Evolutionary conservation across 2,113 vertebrate genomes (phyloP).

Genomic region (Raja brachyura): DNA sequence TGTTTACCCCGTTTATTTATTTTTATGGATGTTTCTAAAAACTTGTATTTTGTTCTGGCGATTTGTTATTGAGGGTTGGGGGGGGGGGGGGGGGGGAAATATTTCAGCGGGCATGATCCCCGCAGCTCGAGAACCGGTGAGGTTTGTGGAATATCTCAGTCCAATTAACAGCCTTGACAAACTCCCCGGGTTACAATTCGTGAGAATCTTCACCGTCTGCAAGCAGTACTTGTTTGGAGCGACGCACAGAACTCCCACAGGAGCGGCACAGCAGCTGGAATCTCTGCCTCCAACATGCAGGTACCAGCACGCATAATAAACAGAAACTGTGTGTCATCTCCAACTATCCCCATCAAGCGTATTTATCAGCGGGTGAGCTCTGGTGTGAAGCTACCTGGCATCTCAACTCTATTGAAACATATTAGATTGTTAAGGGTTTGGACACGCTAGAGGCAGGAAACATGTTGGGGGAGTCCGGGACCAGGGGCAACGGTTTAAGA

Average conservation of each 20-base stretch:
- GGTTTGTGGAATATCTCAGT: neutral
- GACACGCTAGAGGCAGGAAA: too few species aligned
- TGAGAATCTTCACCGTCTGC: neutral
- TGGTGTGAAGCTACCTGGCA: too few species aligned
- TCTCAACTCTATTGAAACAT: neutral
- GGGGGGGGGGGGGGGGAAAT: neutral
- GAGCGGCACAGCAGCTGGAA: neutral
- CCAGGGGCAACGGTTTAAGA: too few species aligned
- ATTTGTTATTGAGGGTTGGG: neutral
- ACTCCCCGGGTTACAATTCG: neutral
- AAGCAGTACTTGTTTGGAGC: neutral
- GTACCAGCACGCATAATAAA: neutral
- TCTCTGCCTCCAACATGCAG: neutral
- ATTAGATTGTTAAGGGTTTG: too few species aligned
- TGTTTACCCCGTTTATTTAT: neutral
- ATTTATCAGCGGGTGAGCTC: too few species aligned
- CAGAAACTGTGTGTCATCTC: neutral
- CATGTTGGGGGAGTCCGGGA: too few species aligned
- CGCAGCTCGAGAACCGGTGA: neutral
- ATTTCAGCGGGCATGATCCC: neutral
- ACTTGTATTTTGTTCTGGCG: neutral
- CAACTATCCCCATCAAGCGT: neutral
- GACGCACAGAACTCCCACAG: neutral
- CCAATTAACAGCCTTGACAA: slow-evolving; percentile 13
- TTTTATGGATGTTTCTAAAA: neutral